These are phyloP conservation scores for Botia almorhae DNA, from an alignment of 2,797 vertebrate genomes.

Conservation along the genomic window DNA sequence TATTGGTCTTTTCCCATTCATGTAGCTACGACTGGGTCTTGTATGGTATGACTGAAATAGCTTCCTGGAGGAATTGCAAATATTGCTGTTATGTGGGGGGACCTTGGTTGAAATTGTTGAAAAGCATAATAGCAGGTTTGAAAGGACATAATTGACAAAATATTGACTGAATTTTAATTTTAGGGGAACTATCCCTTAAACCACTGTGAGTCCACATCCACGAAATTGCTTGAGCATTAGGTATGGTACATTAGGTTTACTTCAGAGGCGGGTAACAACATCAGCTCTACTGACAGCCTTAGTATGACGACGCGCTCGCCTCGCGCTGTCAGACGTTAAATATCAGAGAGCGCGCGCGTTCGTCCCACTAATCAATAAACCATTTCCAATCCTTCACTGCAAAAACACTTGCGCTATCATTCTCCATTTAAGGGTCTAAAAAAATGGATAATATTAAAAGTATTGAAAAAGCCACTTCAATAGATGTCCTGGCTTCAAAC, in stretches of 20 bases:
- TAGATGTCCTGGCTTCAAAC: neutral
- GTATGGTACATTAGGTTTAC: conserved; percentile 2
- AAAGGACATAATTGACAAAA: neutral
- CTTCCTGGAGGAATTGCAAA: too few relatives aligned
- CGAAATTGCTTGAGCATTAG: conserved; percentile 1
- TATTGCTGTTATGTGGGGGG: too few relatives aligned
- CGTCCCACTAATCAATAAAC: conserved; percentile 37
- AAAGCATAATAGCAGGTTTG: neutral
- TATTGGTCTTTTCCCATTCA: too few relatives aligned
- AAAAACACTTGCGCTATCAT: conserved; percentile 20
- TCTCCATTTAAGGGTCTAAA: conserved; percentile 17
- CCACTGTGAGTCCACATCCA: neutral
- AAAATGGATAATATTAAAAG: conserved; percentile 7
- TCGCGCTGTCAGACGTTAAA: conserved; percentile 23
- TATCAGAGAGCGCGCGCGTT: neutral
- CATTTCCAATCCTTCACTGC: conserved; percentile 28
- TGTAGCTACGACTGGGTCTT: too few relatives aligned
- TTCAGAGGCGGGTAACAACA: neutral
- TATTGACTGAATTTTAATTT: neutral
- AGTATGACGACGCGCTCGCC: neutral
- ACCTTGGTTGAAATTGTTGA: neutral
- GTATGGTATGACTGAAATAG: too few relatives aligned
- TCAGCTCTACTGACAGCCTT: neutral
- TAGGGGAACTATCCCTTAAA: neutral
- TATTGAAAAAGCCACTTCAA: neutral